Percentiles rank a stretch among this genome's conserved stretches.
phyloP scores from a whole-genome alignment of 2,113 vertebrate genomes.

The Brienomyrus longianalis region DNA sequence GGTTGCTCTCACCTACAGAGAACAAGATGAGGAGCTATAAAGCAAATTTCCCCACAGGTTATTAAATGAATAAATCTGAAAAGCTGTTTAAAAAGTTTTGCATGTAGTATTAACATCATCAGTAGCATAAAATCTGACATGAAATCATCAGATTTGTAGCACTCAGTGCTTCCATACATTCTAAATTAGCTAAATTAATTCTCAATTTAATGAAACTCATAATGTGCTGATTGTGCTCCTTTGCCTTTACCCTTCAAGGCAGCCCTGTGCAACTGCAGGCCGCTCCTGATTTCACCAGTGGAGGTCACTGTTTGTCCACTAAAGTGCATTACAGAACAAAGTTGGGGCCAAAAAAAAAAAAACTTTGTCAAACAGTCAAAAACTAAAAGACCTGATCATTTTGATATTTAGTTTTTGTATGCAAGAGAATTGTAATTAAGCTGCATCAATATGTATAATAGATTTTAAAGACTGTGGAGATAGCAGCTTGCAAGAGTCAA shows the following conservation, averaged over 20 bases:
- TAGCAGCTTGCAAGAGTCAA: not conserved
- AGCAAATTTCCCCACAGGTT: not conserved
- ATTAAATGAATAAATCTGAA: not conserved
- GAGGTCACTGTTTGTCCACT: constrained; percentile 39
- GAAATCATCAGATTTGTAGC: not conserved
- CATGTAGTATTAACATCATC: no score
- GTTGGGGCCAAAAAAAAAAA: not conserved
- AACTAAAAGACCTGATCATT: not conserved
- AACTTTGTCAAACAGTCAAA: not conserved
- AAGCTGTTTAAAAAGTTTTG: not conserved
- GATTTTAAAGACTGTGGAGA: not conserved
- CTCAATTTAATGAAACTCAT: not conserved
- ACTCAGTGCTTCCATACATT: not conserved
- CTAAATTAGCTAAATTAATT: not conserved
- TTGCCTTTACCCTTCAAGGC: not conserved
- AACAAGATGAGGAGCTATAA: no score
- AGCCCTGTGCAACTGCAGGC: not conserved
- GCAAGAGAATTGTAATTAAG: not conserved
- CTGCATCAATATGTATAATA: not conserved
- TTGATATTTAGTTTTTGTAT: not conserved
- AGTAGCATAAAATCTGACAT: not conserved
- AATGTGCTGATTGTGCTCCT: not conserved
- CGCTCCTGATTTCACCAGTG: constrained; percentile 16
- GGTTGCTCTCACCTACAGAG: no score
- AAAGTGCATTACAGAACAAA: not conserved